Conservation (phyloP, 2,113 vertebrate genomes). For the Ochotona princeps region DNA sequence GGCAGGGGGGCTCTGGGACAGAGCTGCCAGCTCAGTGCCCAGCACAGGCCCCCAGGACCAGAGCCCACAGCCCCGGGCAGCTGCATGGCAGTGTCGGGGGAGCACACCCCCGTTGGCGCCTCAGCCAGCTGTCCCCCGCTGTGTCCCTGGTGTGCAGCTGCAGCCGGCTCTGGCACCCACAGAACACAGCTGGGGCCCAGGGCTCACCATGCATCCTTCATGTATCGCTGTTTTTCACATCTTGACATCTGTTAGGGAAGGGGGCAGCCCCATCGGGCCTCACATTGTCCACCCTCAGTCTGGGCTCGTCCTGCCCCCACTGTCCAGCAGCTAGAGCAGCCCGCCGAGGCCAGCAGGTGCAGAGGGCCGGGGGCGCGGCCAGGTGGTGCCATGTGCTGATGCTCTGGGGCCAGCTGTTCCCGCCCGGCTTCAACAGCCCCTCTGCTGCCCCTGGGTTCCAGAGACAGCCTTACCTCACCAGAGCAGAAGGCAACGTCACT, state of each 20-base stretch:
- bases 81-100: conserved; percentile 77
- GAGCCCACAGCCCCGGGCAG: conserved; percentile 71
- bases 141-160: conserved; percentile 77
- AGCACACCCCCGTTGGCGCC: conserved; percentile 83
- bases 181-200: conserved; percentile 79
- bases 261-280: background rate
- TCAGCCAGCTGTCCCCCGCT: conserved; percentile 78
- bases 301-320: background rate
- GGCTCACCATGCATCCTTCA: conserved; percentile 73
- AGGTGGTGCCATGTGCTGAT: conserved; percentile 71
- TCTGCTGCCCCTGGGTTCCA: background rate
- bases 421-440: background rate
- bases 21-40: background rate
- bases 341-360: conserved; percentile 57
- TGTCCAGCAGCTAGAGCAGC: conserved; percentile 47
- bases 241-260: conserved; percentile 33
- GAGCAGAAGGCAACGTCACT: background rate
- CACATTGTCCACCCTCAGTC: conserved; percentile 61
- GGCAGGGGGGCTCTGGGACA: background rate
- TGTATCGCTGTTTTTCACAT: conserved; percentile 82
- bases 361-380: background rate
- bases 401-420: conserved; percentile 54
- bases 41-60: background rate
- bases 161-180: conserved; percentile 85
- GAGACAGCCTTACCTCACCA: background rate